Base-by-base conservation (phyloP, 2,888 invertebrate species). In the Formica aserva region DNA sequence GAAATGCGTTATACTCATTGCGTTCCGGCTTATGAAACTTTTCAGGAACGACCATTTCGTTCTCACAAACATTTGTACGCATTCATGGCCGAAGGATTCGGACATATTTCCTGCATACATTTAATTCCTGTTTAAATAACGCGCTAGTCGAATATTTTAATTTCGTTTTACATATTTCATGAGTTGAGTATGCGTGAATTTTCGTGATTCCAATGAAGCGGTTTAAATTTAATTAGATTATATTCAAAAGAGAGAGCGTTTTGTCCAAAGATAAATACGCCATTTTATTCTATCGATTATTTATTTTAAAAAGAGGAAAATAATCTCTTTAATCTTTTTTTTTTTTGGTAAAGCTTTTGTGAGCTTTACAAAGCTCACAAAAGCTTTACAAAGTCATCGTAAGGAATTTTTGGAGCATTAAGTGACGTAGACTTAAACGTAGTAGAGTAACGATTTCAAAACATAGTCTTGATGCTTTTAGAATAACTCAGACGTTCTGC, bases 1-100 rank as follows among this genome's bases (percentile, higher is more conserved):
- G 77, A 87, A 86, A 78, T 87, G 83, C 84, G 89, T 88, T 89
- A 89, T 75, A 83, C 76, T 82, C 72, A 78, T 85, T 66, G 83
- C 48, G 69, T 84, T 78, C 32, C 35, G 63, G 78, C 82, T 82
- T 60, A 76, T 82, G 77, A 82, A 82, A 84, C 78, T 80, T 80
- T 72, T 62, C n/a, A 60, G 22, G 6, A 57, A 45, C 57, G 48
- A 38, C n/a, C 45, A 69, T 48, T 78, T 60, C 26, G 45, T 60
- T 80, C 13, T 35, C n/a, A 69, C 38, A 32, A 35, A 72, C 26
- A 80, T 18, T 41, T 35, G 9, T 26, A 66, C 13, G 71, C 45
- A 57, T 71, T 38, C 4, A 41, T 22, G 26, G 9, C 38, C 35
- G 35, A 62, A n/a, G 32, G 3, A 69, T 32, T 60, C 18, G 35